Base-by-base conservation (phyloP, 2,113 vertebrate genomes). In the Cyprinodon variegatus region DNA sequence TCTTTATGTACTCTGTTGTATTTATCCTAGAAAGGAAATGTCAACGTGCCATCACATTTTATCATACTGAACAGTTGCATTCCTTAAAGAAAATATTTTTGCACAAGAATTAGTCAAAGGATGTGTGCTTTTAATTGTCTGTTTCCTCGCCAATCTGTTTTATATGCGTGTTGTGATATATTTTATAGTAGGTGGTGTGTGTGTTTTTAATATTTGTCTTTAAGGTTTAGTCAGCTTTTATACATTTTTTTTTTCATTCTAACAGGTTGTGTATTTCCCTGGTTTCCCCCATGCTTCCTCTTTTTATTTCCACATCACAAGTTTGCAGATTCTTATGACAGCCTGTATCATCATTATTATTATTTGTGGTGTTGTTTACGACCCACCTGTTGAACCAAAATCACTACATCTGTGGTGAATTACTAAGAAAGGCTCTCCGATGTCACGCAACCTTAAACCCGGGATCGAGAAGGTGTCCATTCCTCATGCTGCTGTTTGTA, bases 71-170 rank as follows among this genome's bases (percentile, higher is more conserved):
- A 70, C 77, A 22, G 46, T 83, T 87, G 85, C 65, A 84, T 91
- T 90, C 84, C 79, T 83, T 38, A 60, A 15, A 80, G 83, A 88
- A 77, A 78, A 81, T 79, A 85, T 78, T 81, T 91, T 93, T 93
- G 91, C 90, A 93, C 90, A 91, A 83, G 68, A 86, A 76, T 71
- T 67, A 45, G 53, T 70, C 61, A 73, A 40, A 70, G 80, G 78
- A 60, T 60, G 71, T 45, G 9, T 77, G 62, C 79, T 72, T 85
- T 65, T 81, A 65, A 80, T 75, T 29, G 68, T 79, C 50, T n/a
- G 74, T 86, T 48, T 82, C 48, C 13, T 14, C 43, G 62, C 41
- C 59, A 43, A 81, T 83, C 53, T 0, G 79, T 87, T 85, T 76
- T 77, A 4, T n/a, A 65, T 61, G 72, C 12, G 67, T 72, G 3